Conservation (phyloP, 2,888 invertebrate genomes). For the Lydus trimaculatus region DNA sequence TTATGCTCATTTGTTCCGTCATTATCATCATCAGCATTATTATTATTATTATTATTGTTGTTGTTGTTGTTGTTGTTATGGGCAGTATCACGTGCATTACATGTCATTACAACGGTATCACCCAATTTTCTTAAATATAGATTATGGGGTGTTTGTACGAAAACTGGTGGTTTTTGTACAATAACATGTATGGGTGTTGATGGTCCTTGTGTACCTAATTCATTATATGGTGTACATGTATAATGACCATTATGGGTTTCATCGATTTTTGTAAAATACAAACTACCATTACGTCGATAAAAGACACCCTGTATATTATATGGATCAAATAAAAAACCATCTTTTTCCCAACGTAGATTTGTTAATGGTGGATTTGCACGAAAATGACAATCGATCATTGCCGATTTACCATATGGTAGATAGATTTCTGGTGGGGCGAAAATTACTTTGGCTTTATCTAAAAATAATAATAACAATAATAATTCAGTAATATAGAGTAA, state of each 20-base stretch:
- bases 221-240: constrained; percentile 91
- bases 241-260: constrained; percentile 86
- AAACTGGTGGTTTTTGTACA: constrained; percentile 85
- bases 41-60: not conserved
- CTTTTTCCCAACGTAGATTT: constrained; percentile 92
- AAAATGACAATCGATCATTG: constrained; percentile 89
- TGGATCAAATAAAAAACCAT: constrained; percentile 88
- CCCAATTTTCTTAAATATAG: constrained; percentile 85
- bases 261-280: constrained; percentile 78
- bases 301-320: constrained; percentile 89
- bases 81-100: constrained; percentile 70
- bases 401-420: constrained; percentile 83
- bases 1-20: constrained; percentile 70
- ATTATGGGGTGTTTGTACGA: constrained; percentile 80
- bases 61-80: not conserved
- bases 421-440: constrained; percentile 85
- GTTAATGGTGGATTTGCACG: constrained; percentile 91
- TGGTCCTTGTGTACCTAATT: constrained; percentile 84
- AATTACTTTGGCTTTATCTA: constrained; percentile 91
- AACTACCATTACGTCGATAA: constrained; percentile 83
- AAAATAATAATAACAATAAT: constrained; percentile 46
- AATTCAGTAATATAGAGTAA: constrained; percentile 1
- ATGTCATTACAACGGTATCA: constrained; percentile 81
- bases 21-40: constrained; percentile 15
- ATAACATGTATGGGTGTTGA: constrained; percentile 85